Base-by-base conservation (phyloP, 2,797 vertebrate species). In the Pterois miles region DNA sequence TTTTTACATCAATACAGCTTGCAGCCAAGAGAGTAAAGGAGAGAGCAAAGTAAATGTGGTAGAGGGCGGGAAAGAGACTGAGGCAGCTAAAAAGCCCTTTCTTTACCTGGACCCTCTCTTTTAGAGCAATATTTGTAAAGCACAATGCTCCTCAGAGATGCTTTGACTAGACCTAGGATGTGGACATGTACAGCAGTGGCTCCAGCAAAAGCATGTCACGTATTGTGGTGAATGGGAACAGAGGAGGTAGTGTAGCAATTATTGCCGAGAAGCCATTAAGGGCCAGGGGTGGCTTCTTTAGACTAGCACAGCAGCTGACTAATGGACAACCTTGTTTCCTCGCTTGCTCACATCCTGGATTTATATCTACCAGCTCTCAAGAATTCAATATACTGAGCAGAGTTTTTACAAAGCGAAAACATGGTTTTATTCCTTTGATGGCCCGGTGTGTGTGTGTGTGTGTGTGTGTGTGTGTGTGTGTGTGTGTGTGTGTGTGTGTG, bases 241-340 rank as follows among this genome's bases (percentile, higher is more conserved):
- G 87, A 77, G 76, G 74, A 89, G 82, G 63, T 80, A 82, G 88
- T 83, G 91, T 82, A 91, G 93, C 93, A 95, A 95, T 95, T 94
- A 95, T 92, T 91, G 89, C 89, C 43, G 82, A 91, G 90, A 91
- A 92, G 92, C 95, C 93, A 95, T 95, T 95, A 96, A 92, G 86
- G 95, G 84, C 89, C 77, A 88, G 56, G 85, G 86, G 87, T 87
- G 90, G 86, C 91, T 90, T 89, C 90, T 91, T 91, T 84, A 89
- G 82, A 90, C 87, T 69, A 84, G 83, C 85, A 85, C 83, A 82
- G 75, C 79, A 81, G 85, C 89, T 89, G 88, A 93, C 93, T 95
- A 95, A 95, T 94, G 93, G 93, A 93, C 88, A 89, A 80, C 76
- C 89, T 81, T 84, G 84, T 89, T 91, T 89, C 81, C 85, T 83